phyloP scores from a whole-genome alignment of 2,888 invertebrate genomes.

The Polydesmus complanatus region DNA sequence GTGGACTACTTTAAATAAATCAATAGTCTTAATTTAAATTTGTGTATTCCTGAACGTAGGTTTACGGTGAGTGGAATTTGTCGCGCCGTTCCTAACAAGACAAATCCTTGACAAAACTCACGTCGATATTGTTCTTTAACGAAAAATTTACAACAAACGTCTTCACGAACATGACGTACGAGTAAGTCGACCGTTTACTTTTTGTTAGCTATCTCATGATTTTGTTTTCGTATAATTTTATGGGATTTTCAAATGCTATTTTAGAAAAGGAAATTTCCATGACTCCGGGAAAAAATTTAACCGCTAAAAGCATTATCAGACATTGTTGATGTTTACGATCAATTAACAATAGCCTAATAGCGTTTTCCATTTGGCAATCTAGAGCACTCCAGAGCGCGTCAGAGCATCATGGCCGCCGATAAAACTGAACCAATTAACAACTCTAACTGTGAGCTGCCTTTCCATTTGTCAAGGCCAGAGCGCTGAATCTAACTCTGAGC shows the following conservation, averaged over 20 bases:
- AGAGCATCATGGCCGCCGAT: too few species aligned
- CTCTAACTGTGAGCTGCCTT: too few species aligned
- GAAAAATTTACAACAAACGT: constrained; percentile 71
- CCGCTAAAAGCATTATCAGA: constrained; percentile 62
- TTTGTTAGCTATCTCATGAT: too few species aligned
- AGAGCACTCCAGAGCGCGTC: too few species aligned
- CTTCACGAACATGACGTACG: constrained; percentile 75
- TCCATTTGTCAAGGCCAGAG: too few species aligned
- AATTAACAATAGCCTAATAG: constrained; percentile 68
- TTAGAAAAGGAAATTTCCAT: constrained; percentile 61
- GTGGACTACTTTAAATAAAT: not conserved
- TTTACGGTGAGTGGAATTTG: constrained; percentile 94
- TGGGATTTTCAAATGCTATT: constrained; percentile 17
- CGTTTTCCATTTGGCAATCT: too few species aligned
- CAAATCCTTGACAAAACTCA: constrained; percentile 81
- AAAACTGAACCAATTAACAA: too few species aligned
- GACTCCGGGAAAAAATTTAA: constrained; percentile 77
- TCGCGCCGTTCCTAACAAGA: constrained; percentile 72
- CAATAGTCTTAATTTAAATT: not conserved
- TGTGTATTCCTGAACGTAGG: constrained; percentile 31
- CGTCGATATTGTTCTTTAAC: constrained; percentile 89
- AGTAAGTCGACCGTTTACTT: constrained; percentile 49
- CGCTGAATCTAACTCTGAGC: too few species aligned
- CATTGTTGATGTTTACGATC: constrained; percentile 82
- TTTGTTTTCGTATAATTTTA: not conserved